Evolutionary conservation across 2,113 vertebrate genomes (phyloP).

Genomic region (Anser brachyrhynchus): DNA sequence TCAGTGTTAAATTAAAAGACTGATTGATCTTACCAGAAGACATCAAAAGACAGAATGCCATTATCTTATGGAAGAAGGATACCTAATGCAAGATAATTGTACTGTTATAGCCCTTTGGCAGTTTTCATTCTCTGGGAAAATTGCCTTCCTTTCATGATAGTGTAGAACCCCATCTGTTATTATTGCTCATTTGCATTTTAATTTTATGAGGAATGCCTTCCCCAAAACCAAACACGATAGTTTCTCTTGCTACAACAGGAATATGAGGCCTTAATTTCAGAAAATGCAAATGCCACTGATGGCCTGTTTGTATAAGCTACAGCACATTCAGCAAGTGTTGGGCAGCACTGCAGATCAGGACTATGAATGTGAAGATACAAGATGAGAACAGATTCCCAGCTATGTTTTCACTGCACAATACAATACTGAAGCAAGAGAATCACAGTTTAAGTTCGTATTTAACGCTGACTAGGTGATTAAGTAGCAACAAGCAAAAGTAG

Average conservation of each 20-base stretch:
- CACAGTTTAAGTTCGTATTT: not conserved
- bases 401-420: not conserved
- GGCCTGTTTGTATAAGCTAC: not conserved
- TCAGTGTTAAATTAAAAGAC: not conserved
- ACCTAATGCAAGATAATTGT: not conserved
- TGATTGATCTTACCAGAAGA: not conserved
- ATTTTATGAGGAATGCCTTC: not conserved
- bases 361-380: not conserved
- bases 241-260: not conserved
- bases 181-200: constrained; percentile 13
- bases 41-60: not conserved
- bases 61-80: not conserved
- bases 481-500: not conserved
- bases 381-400: not conserved
- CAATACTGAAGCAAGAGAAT: not conserved
- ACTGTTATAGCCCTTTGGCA: not conserved
- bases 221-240: not conserved
- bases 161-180: not conserved
- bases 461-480: not conserved
- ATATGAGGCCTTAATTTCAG: not conserved
- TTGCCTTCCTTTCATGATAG: not conserved
- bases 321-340: not conserved
- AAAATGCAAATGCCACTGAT: not conserved
- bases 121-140: not conserved
- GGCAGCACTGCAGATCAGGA: not conserved